These are phyloP conservation scores for Resseliella maxima DNA, from an alignment of 2,888 invertebrate genomes.

Conservation along the genomic window DNA sequence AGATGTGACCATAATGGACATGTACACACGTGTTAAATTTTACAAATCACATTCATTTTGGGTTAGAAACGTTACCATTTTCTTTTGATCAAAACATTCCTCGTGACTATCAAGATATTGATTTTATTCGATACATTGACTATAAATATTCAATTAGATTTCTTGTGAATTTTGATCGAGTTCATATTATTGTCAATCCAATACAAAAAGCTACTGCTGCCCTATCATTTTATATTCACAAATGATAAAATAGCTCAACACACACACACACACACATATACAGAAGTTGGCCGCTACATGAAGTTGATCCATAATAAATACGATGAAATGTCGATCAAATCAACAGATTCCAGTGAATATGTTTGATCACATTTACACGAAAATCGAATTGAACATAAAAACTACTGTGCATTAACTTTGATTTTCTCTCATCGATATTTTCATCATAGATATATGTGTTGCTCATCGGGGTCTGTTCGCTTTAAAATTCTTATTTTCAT, in stretches of 20 bases:
- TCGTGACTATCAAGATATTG: background rate
- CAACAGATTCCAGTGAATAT: conserved; percentile 17
- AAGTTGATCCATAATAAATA: conserved; percentile 37
- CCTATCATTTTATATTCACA: background rate
- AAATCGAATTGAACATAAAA: background rate
- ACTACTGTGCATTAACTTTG: background rate
- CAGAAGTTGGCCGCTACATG: too few species aligned
- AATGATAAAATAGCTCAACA: background rate
- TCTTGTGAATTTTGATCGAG: conserved; percentile 7
- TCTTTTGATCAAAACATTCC: background rate
- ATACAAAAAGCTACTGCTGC: too few species aligned
- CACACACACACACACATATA: too few species aligned
- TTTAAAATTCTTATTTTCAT: conserved; percentile 29
- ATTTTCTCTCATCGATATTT: background rate
- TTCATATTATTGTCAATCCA: background rate
- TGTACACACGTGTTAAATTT: conserved; percentile 11
- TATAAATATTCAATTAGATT: conserved; percentile 22
- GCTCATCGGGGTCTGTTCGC: background rate
- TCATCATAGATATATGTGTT: background rate
- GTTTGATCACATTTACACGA: background rate
- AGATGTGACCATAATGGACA: too few species aligned
- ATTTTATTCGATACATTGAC: background rate
- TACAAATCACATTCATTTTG: background rate
- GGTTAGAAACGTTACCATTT: background rate
- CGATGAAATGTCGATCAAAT: conserved; percentile 20